phyloP scores from a whole-genome alignment of 1,140 invertebrate species.

The Atopsyche davidsoni region DNA sequence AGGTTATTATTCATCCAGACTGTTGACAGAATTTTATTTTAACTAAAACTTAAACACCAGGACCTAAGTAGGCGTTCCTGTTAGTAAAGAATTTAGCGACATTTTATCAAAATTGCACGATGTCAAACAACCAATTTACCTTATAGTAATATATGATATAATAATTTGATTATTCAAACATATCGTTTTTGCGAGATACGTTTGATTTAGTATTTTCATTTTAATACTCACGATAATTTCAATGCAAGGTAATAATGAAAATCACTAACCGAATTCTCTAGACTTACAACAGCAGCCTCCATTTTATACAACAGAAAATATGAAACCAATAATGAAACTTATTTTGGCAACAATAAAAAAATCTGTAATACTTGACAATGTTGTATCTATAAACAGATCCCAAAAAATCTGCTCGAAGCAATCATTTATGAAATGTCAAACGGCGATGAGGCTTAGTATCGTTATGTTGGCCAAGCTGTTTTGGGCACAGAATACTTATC shows the following conservation, averaged over 20 bases:
- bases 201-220: not conserved
- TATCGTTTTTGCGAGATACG: not conserved
- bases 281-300: constrained; percentile 28
- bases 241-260: not conserved
- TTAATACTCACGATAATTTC: not conserved
- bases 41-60: not conserved
- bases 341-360: constrained; percentile 16
- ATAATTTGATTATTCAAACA: not conserved
- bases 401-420: too few relatives aligned
- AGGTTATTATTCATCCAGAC: not conserved
- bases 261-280: constrained; percentile 27
- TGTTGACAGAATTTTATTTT: not conserved
- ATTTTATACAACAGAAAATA: constrained; percentile 15
- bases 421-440: too few relatives aligned
- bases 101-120: not conserved
- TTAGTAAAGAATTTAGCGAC: not conserved
- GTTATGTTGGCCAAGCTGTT: too few relatives aligned
- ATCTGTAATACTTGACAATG: too few relatives aligned
- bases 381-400: too few relatives aligned
- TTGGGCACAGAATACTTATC: too few relatives aligned
- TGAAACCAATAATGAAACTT: constrained; percentile 18
- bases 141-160: not conserved
- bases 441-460: too few relatives aligned
- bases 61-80: not conserved
- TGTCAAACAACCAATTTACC: not conserved